Base-by-base conservation (phyloP, 2,888 invertebrate species). In the Apantesis nais region DNA sequence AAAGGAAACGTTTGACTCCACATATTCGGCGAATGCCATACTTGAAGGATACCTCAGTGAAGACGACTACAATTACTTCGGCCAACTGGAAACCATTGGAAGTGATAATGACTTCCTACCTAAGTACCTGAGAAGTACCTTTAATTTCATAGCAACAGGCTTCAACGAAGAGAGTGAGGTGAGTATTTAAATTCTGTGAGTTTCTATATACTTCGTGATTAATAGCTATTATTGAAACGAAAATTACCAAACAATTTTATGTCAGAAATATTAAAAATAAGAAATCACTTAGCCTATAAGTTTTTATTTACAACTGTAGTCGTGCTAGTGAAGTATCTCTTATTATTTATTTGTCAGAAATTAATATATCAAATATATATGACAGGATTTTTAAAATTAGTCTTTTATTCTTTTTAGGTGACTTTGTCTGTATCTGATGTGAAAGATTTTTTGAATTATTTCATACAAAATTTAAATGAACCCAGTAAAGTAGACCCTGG, bases 51-150 rank as follows among this genome's bases (percentile, higher is more conserved):
- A 86, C 61, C 72, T 70, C 0, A 71, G 69, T 25, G 90, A 96
- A 90, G 83, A 88, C 37, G 86, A 91, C 2, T 74, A 94, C 11
- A 90, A 90, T 22, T 93, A 93, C 81, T 87, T 92, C 68, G 84
- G 90, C 34, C 86, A 92, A 39, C 37, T 93, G 2, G 86, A 93
- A 8, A 91, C 90, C 74, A 94, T 96, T 75, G 96, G 96, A 52
- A 96, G 96, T 74, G 93, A 95, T 31, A 96, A 97, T 80, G 93
- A 90, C 74, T 79, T 93, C 19, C 78, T 95, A 41, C 97, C 97
- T 1, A 95, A 95, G 77, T 83, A 83, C 44, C 70, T 89, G 25
- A 87, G 84, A 61, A 87, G 84, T 74, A 79, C 86, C 7, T 77
- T 85, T 78, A 90, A 84, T 72, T 86, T 77, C 73, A 89, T 89